Evolutionary conservation across 2,797 vertebrate genomes (phyloP).

Genomic region (Anisognathus igniventris): DNA sequence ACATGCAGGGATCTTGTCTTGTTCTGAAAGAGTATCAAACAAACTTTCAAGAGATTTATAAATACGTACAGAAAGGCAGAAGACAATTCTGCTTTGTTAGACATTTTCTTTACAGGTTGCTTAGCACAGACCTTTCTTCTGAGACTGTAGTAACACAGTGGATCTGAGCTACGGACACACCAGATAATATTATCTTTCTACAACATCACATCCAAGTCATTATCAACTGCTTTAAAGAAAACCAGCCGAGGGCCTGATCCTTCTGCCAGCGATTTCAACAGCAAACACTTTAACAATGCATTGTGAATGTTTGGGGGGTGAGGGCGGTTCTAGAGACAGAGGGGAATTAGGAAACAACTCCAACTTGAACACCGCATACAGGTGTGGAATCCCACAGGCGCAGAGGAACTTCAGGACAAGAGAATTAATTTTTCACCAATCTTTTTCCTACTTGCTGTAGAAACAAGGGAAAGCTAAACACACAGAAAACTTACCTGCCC

Average conservation of each 20-base stretch:
- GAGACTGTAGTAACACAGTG: neutral
- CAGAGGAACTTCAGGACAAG: conserved; percentile 30
- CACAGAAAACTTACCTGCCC: conserved; percentile 11
- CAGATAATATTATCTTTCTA: conserved; percentile 37
- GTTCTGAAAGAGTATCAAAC: conserved; percentile 37
- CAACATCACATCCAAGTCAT: conserved; percentile 33
- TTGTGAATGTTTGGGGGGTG: neutral
- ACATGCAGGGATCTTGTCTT: conserved; percentile 9
- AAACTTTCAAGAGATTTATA: conserved; percentile 36
- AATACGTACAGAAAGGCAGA: neutral
- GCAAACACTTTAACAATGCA: neutral
- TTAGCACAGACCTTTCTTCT: neutral
- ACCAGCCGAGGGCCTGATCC: neutral
- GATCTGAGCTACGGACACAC: conserved; percentile 1
- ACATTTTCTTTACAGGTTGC: neutral
- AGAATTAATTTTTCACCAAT: neutral
- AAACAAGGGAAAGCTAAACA: neutral
- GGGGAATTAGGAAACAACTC: neutral
- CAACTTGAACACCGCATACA: neutral
- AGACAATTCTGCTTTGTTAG: neutral
- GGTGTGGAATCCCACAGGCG: neutral
- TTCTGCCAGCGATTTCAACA: neutral
- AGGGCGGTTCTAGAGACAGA: neutral
- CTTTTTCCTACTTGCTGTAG: neutral
- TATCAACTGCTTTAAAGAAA: conserved; percentile 13